Percentiles rank a stretch among this genome's conserved stretches.
These are phyloP conservation scores for Andrena fulva DNA, from an alignment of 2,888 invertebrate species.

Conservation along the genomic window DNA sequence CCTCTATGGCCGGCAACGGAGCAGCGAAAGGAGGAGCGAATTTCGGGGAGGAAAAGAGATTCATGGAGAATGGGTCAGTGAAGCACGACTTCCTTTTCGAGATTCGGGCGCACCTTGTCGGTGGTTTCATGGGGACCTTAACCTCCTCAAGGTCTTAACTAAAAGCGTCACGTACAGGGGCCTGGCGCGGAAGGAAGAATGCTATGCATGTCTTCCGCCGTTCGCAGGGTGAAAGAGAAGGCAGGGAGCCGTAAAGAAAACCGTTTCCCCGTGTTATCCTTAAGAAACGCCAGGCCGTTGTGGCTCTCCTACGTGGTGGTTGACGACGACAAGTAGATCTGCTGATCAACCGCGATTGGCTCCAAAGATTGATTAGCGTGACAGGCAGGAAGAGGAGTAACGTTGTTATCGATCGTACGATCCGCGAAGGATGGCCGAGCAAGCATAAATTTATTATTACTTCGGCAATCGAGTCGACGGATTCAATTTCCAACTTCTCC, in stretches of 20 bases:
- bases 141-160: conserved; percentile 62
- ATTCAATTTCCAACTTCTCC: conserved; percentile 23
- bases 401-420: not conserved
- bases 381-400: not conserved
- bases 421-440: not conserved
- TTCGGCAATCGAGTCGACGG: conserved; percentile 2
- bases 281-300: not conserved
- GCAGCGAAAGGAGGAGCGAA: conserved; percentile 5
- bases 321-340: not conserved
- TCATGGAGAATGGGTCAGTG: conserved; percentile 5
- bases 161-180: conserved; percentile 59
- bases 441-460: conserved; percentile 20
- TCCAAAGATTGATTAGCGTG: not conserved
- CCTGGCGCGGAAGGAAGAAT: conserved; percentile 38
- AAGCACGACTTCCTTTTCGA: conserved; percentile 24
- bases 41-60: conserved; percentile 24
- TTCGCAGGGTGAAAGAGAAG: conserved; percentile 7
- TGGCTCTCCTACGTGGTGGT: not conserved
- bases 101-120: conserved; percentile 22
- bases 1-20: not conserved
- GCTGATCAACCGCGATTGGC: not conserved
- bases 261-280: conserved; percentile 1
- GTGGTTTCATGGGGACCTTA: conserved; percentile 56
- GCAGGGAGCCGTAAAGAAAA: not conserved
- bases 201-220: conserved; percentile 19